Conservation (phyloP, 2,888 invertebrate genomes). For the Coelopa pilipes region DNA sequence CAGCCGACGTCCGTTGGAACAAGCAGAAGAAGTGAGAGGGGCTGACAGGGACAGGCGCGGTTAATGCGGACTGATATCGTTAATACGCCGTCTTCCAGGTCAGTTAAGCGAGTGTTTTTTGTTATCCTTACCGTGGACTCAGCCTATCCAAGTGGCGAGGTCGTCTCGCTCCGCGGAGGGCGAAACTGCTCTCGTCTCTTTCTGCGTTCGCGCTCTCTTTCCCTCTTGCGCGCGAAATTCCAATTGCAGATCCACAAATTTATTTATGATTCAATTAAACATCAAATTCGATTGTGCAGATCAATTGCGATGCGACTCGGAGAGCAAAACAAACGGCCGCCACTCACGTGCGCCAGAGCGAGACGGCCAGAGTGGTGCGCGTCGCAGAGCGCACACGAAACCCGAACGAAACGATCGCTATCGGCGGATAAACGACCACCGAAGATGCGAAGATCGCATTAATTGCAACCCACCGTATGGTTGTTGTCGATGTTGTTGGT, state of each 20-base stretch:
- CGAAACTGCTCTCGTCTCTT: no score
- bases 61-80: no score
- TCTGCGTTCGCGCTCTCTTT: no score
- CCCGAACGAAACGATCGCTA: slow-evolving; percentile 9
- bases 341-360: slow-evolving; percentile 19
- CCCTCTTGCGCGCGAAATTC: background rate
- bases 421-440: slow-evolving; percentile 34
- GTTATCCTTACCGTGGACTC: no score
- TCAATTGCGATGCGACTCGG: slow-evolving; percentile 25
- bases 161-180: no score
- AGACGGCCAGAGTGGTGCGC: slow-evolving; percentile 10
- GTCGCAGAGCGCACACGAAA: slow-evolving; percentile 16
- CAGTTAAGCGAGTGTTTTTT: no score
- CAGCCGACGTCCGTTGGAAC: background rate
- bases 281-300: slow-evolving; percentile 29
- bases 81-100: no score
- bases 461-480: slow-evolving; percentile 24
- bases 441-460: slow-evolving; percentile 34
- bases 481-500: slow-evolving; percentile 12
- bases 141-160: no score
- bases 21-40: no score
- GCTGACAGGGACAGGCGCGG: no score
- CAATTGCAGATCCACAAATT: no score
- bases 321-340: slow-evolving; percentile 9
- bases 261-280: slow-evolving; percentile 29